Evolutionary conservation across 2,797 vertebrate genomes (phyloP).

Genomic region (Cyprinodon diabolis): DNA sequence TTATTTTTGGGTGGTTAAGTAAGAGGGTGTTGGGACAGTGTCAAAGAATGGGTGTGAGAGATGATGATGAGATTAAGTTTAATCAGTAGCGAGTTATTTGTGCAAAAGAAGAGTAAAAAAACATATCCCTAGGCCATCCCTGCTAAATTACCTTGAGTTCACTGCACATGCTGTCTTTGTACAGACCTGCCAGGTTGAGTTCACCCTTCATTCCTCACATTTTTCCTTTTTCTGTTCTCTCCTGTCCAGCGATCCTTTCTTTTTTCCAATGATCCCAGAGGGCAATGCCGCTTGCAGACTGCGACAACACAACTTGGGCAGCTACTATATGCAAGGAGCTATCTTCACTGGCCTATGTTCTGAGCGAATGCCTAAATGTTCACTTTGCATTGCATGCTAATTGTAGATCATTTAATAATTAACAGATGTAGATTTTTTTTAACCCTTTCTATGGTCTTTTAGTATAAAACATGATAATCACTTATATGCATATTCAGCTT

Average conservation of each 20-base stretch:
- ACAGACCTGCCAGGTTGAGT: slow-evolving; percentile 81
- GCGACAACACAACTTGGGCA: slow-evolving; percentile 36
- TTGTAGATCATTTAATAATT: background rate
- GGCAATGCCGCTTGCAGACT: slow-evolving; percentile 59
- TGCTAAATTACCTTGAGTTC: slow-evolving; percentile 76
- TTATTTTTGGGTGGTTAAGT: background rate
- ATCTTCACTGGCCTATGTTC: slow-evolving; percentile 21
- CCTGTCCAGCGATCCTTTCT: slow-evolving; percentile 65
- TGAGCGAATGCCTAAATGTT: background rate
- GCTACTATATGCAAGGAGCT: slow-evolving; percentile 23
- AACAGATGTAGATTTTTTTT: background rate
- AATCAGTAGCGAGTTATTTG: slow-evolving; percentile 66
- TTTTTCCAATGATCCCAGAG: slow-evolving; percentile 53
- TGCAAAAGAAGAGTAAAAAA: slow-evolving; percentile 52
- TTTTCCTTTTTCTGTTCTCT: slow-evolving; percentile 64
- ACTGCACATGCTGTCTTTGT: slow-evolving; percentile 70
- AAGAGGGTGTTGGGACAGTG: slow-evolving; percentile 8
- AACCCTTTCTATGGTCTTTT: background rate
- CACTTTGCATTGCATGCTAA: background rate
- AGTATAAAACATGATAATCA: background rate
- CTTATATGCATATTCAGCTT: background rate
- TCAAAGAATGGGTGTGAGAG: slow-evolving; percentile 18
- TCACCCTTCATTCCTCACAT: slow-evolving; percentile 82
- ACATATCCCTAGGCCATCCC: slow-evolving; percentile 69
- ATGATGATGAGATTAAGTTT: slow-evolving; percentile 45